A percentile compares a stretch with the other conserved stretches of the same genome.
Evolutionary conservation across 2,888 invertebrate species (phyloP).

Genomic region (Monochamus alternatus): DNA sequence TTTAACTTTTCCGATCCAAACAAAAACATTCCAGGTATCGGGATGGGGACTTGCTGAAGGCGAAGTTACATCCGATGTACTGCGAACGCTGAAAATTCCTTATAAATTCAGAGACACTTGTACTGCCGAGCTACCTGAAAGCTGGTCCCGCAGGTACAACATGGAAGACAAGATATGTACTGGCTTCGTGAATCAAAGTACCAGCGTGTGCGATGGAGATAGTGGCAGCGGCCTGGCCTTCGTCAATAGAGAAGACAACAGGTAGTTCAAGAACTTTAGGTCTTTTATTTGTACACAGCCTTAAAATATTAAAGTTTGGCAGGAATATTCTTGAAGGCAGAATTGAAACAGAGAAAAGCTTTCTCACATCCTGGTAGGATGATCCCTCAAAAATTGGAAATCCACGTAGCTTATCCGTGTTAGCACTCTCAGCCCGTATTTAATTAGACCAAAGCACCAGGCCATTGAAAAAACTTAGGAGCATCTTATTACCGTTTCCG

Average conservation of each 20-base stretch:
- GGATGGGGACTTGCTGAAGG: slow-evolving; percentile 35
- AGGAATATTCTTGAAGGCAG: no score
- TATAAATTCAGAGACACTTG: slow-evolving; percentile 44
- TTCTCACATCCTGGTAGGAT: no score
- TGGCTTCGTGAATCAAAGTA: slow-evolving; percentile 40
- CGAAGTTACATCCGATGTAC: slow-evolving; percentile 35
- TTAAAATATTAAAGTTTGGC: no score
- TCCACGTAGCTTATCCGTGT: no score
- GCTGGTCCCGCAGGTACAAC: slow-evolving; percentile 45
- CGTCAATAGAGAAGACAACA: slow-evolving; percentile 45
- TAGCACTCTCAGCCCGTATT: no score
- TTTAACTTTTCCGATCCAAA: slow-evolving; percentile 1
- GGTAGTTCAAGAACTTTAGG: neutral
- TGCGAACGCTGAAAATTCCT: slow-evolving; percentile 44
- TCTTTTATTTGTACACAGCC: no score
- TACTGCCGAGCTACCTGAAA: slow-evolving; percentile 39
- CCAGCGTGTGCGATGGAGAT: slow-evolving; percentile 47
- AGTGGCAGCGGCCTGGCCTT: slow-evolving; percentile 47
- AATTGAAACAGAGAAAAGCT: no score
- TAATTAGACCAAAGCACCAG: no score
- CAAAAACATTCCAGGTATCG: no score
- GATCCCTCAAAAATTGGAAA: no score
- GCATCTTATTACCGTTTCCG: no score
- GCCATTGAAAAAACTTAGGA: no score
- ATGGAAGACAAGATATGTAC: slow-evolving; percentile 49